Evolutionary conservation across 2,888 invertebrate genomes (phyloP), one percentile per base, ranked within the genome.

Genomic region (Hypercompe scribonia): DNA sequence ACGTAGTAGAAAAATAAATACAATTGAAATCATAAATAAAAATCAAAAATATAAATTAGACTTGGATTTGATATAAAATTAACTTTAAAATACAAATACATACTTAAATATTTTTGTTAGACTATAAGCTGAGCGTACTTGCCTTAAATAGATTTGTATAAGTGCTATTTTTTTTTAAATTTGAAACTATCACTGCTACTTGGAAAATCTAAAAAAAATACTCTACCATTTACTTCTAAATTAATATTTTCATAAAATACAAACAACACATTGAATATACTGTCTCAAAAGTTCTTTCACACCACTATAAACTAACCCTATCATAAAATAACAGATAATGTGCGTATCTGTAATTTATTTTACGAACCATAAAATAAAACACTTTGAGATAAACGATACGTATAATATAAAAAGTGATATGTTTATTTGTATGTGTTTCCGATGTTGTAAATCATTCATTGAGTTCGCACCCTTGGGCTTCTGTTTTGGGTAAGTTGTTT

Each of bases 361-460:
- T 86, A 90, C 87, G 87, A 79, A 68, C 84, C 86, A 88, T 92
- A 90, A 90, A 92, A 88, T 90, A 89, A 90, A 91, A 88, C 86
- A 88, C 84, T 89, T 82, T 78, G 82, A 88, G 84, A 88, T 87
- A 88, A 87, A 89, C 88, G 89, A 88, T 87, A 82, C 79, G 84
- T 80, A 85, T 87, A 85, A 86, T 84, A 80, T 80, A 83, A 84
- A 81, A 81, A 78, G 73, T 70, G 66, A 74, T 70, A 70, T 68
- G 66, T 73, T 67, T 74, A 65, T 74, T 50, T 67, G 36, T 70
- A 70, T 67, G 74, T 54, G 68, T 74, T 70, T 50, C 67, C 70
- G 39, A 71, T 68, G 64, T 65, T 67, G 70, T 74, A 74, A 70
- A 74, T 72, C 68, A 36, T 31, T 71, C 71, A 70, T 71, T 66